phyloP scores from a whole-genome alignment of 2,113 vertebrate genomes.

The Meleagris gallopavo region DNA sequence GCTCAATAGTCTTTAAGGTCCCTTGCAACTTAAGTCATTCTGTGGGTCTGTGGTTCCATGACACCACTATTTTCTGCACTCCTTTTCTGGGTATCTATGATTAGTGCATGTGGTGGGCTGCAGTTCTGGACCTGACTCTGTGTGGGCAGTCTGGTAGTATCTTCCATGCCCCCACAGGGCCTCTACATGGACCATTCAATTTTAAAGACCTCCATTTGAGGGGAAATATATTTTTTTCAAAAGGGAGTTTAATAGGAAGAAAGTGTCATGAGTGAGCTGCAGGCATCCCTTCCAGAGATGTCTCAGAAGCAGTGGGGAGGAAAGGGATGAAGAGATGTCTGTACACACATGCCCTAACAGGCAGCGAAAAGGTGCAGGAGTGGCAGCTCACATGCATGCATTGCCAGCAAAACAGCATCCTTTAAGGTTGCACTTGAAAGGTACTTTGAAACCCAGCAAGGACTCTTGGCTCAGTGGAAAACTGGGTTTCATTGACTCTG shows the following conservation, averaged over 20 bases:
- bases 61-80: not conserved
- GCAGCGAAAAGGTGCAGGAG: rapidly evolving
- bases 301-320: not conserved
- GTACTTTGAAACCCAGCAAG: not conserved
- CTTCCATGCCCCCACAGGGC: not conserved
- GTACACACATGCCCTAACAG: rapidly evolving
- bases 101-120: not conserved
- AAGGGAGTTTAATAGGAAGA: not conserved
- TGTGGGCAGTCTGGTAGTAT: rapidly evolving
- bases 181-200: not conserved
- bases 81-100: not conserved
- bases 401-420: not conserved
- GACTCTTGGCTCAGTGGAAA: rapidly evolving
- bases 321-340: not conserved
- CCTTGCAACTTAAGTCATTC: too few relatives aligned
- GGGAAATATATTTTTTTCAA: not conserved
- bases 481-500: not conserved
- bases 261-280: not conserved
- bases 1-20: too few relatives aligned
- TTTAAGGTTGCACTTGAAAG: not conserved
- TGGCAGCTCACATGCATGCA: not conserved
- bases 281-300: not conserved
- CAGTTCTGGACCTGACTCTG: not conserved
- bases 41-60: too few relatives aligned
- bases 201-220: not conserved